Percentiles rank a stretch among this genome's conserved stretches.
These are phyloP conservation scores for Mormyrops attenuatus DNA, from an alignment of 2,797 vertebrate genomes.

Conservation along the genomic window DNA sequence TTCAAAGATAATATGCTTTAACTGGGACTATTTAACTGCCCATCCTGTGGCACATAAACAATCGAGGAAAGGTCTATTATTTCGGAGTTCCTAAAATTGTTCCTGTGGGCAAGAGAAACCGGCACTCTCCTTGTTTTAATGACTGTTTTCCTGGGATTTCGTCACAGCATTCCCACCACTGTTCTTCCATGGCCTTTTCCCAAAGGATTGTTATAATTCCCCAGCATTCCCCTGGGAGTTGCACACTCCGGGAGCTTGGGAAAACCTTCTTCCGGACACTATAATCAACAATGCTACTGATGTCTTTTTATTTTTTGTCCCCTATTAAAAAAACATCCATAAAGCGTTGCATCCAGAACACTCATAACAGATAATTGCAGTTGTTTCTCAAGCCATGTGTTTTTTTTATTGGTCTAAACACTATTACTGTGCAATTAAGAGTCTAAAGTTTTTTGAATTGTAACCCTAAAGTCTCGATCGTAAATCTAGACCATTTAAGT, in stretches of 20 bases:
- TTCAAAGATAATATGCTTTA: background rate
- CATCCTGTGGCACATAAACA: background rate
- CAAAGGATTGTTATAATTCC: constrained; percentile 58
- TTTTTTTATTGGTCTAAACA: background rate
- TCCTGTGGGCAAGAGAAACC: background rate
- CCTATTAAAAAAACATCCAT: background rate
- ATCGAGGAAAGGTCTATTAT: background rate
- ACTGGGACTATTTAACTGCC: background rate
- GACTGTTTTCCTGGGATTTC: constrained; percentile 46
- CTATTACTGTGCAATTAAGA: background rate
- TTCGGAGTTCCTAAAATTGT: background rate
- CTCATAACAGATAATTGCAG: constrained; percentile 2
- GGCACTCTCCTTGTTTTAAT: constrained; percentile 30
- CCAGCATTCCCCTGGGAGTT: constrained; percentile 48
- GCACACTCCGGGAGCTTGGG: constrained; percentile 67
- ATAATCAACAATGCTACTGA: constrained; percentile 47
- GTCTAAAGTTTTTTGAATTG: background rate
- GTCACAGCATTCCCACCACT: constrained; percentile 56
- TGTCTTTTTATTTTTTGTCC: background rate
- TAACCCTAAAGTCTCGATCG: background rate
- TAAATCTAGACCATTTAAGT: background rate
- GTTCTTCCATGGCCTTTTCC: constrained; percentile 18
- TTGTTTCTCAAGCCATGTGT: background rate
- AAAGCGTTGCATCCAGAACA: background rate
- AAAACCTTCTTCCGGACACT: constrained; percentile 67